Evolutionary conservation across 2,888 invertebrate species (phyloP), one percentile per base, ranked within the genome.

Genomic region (Drepanosiphum platanoidis): DNA sequence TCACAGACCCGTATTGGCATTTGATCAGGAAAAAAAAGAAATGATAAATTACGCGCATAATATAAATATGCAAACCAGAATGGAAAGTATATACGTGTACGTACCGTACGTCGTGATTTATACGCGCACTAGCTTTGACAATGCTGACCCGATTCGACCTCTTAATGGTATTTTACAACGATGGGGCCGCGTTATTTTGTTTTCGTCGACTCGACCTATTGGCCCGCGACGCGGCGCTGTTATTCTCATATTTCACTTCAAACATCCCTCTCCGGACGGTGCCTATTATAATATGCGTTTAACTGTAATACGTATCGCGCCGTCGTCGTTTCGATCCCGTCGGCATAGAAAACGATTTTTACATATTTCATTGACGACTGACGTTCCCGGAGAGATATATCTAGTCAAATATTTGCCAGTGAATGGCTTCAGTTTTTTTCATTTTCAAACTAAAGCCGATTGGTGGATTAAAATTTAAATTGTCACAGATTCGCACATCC

Each of bases 1-100:
- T n/a, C 52, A 5, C 18, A 52, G 18, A 52, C 52, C 8, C 0
- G 15, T 39, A n/a, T 71, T 71, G 71, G 39, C 15, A 71, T 42
- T 71, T 71, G 34, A 71, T 71, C 71, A 39, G 39, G n/a, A 39
- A 15, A 61, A 7, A 22, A n/a, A 22, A n/a, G 39, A 32, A 18
- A 71, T 71, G 71, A 39, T 71, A 71, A 71, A 71, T 71, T 18
- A 68, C 34, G n/a, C n/a, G n/a, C n/a, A n/a, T n/a, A n/a, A 2
- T 68, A 18, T 13, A 18, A n/a, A 36, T n/a, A 39, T 42, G 27
- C 71, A 9, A n/a, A 61, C 61, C n/a, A 61, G 71, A 34, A 34
- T 71, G 71, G 71, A 71, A 71, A 71, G 36, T 39, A 15, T n/a
- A n/a, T n/a, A n/a, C n/a, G n/a, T n/a, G n/a, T 30, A 15, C 68